Conservation (phyloP, 2,797 vertebrate species). For the Phalanger gymnotis region DNA sequence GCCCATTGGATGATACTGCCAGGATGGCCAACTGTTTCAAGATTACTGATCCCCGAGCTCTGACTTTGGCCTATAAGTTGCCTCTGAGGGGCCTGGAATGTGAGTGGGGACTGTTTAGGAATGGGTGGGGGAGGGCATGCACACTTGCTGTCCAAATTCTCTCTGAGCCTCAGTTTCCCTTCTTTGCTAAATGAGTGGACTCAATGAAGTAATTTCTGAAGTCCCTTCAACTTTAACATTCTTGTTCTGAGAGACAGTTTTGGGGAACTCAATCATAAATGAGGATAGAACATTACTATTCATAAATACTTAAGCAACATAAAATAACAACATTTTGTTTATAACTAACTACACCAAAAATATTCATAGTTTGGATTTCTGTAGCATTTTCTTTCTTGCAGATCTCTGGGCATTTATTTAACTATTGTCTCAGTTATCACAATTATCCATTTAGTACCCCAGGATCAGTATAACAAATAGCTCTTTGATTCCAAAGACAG, state of each 20-base stretch:
- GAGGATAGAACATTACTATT: not conserved
- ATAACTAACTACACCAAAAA: not conserved
- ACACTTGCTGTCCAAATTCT: not conserved
- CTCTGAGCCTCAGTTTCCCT: not conserved
- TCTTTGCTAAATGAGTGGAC: not conserved
- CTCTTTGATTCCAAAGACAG: not conserved
- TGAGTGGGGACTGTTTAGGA: conserved; percentile 62
- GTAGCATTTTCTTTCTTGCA: not conserved
- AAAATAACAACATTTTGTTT: not conserved
- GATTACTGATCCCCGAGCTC: conserved; percentile 82
- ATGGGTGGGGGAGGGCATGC: fast-evolving
- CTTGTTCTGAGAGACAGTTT: not conserved
- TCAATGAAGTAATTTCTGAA: not conserved
- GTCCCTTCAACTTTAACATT: not conserved
- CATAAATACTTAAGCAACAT: not conserved
- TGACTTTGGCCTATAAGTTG: conserved; percentile 88
- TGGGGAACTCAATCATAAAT: not conserved
- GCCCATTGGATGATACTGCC: conserved; percentile 81
- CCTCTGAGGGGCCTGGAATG: conserved; percentile 74
- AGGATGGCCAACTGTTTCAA: conserved; percentile 90
- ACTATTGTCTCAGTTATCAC: not conserved
- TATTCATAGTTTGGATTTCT: not conserved
- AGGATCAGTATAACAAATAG: not conserved
- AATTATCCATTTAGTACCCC: not conserved
- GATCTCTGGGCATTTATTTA: not conserved